These are phyloP conservation scores for Tromatobia lineatoria DNA, from an alignment of 2,888 invertebrate species.

Conservation along the genomic window DNA sequence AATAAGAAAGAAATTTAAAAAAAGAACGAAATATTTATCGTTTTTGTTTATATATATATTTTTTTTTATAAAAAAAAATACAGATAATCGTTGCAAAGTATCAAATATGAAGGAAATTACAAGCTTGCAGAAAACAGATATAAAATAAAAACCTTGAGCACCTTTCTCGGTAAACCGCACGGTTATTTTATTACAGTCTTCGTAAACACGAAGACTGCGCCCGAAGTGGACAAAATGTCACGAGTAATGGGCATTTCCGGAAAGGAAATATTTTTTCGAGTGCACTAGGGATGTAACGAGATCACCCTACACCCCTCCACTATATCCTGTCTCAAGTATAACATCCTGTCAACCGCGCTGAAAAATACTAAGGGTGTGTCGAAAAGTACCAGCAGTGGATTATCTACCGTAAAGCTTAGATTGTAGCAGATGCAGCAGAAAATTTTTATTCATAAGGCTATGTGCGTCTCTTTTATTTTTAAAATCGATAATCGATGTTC, in stretches of 20 bases:
- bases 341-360: conserved; percentile 68
- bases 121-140: too few species aligned
- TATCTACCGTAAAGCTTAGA: conserved; percentile 47
- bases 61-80: background rate
- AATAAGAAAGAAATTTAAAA: background rate
- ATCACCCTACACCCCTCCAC: conserved; percentile 40
- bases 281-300: conserved; percentile 54
- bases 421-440: background rate
- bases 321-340: conserved; percentile 70
- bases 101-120: too few species aligned
- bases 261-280: conserved; percentile 58
- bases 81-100: background rate
- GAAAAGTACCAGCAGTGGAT: conserved; percentile 44
- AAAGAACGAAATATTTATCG: background rate
- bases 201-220: conserved; percentile 18
- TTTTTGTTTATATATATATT: too few species aligned
- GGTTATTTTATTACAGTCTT: background rate
- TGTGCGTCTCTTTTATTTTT: background rate
- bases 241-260: conserved; percentile 62
- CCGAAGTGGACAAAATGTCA: background rate
- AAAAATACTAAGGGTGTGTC: conserved; percentile 49
- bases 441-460: background rate
- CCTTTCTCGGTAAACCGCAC: too few species aligned
- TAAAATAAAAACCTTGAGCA: too few species aligned
- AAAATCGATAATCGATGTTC: conserved; percentile 8